phyloP scores from a whole-genome alignment of 1,140 invertebrate genomes.

The Drosophila mauritiana region DNA sequence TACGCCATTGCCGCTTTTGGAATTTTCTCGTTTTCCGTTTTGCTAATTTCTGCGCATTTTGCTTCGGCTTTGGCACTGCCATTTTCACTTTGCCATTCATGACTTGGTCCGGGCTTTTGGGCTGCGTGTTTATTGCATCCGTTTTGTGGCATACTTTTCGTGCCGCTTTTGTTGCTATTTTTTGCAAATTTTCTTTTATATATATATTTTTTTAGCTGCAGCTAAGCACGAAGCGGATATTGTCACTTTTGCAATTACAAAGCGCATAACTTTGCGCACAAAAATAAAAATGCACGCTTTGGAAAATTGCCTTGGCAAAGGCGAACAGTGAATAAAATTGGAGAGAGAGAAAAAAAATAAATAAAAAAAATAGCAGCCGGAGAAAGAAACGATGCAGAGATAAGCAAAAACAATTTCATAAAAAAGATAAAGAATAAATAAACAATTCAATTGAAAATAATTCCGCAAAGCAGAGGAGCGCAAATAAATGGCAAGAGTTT shows the following conservation, averaged over 20 bases:
- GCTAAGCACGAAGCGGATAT: slow-evolving; percentile 66
- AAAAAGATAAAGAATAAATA: slow-evolving; percentile 33
- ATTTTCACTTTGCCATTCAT: slow-evolving; percentile 64
- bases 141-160: slow-evolving; percentile 67
- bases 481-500: slow-evolving; percentile 9
- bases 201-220: slow-evolving; percentile 21
- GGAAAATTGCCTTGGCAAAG: slow-evolving; percentile 53
- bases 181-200: slow-evolving; percentile 13
- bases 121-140: slow-evolving; percentile 66
- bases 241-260: slow-evolving; percentile 69
- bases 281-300: slow-evolving; percentile 32
- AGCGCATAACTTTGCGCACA: slow-evolving; percentile 59
- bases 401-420: slow-evolving; percentile 39
- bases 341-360: slow-evolving; percentile 1
- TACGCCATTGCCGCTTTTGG: slow-evolving; percentile 17
- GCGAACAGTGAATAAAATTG: slow-evolving; percentile 46
- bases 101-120: slow-evolving; percentile 52
- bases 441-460: slow-evolving; percentile 35
- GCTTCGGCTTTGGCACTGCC: slow-evolving; percentile 41
- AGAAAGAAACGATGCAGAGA: slow-evolving; percentile 28
- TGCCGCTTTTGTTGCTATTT: slow-evolving; percentile 43
- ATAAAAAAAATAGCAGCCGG: slow-evolving; percentile 2
- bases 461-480: slow-evolving; percentile 18
- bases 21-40: slow-evolving; percentile 56
- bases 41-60: slow-evolving; percentile 55